These are phyloP conservation scores for Drosophila nr. medialis DNA, from an alignment of 2,888 invertebrate species.

Conservation along the genomic window DNA sequence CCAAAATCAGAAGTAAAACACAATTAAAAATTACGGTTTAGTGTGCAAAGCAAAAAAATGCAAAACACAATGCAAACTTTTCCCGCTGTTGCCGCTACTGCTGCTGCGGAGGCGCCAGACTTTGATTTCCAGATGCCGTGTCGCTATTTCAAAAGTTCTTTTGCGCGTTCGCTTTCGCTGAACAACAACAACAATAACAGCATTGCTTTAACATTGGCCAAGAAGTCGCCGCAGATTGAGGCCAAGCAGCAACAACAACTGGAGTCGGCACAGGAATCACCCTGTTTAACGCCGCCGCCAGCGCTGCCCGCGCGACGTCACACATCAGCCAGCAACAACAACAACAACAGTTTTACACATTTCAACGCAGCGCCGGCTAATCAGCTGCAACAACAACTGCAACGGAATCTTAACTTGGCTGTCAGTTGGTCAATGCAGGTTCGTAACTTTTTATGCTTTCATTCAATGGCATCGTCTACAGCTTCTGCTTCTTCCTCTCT, in stretches of 20 bases:
- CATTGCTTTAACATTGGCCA: conserved; percentile 55
- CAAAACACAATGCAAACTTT: conserved; percentile 57
- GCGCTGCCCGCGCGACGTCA: conserved; percentile 78
- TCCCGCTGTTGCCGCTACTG: conserved; percentile 42
- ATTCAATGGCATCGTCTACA: conserved; percentile 30
- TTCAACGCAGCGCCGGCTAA: conserved; percentile 56
- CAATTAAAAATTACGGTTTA: conserved; percentile 32
- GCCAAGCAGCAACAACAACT: conserved; percentile 43
- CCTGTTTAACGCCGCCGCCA: conserved; percentile 69
- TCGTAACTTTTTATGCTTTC: conserved; percentile 36
- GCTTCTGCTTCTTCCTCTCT: background rate
- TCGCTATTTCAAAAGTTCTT: conserved; percentile 86
- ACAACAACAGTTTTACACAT: conserved; percentile 56
- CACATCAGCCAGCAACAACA: conserved; percentile 48
- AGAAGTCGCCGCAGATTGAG: conserved; percentile 64
- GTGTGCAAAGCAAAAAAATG: conserved; percentile 32
- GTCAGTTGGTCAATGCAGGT: conserved; percentile 65
- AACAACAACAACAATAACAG: conserved; percentile 70
- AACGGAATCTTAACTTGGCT: conserved; percentile 58
- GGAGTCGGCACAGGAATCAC: conserved; percentile 30
- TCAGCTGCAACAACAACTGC: conserved; percentile 53
- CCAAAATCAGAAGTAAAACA: conserved; percentile 10
- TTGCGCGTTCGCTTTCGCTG: conserved; percentile 86
- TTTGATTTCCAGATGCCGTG: conserved; percentile 84
- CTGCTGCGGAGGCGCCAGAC: conserved; percentile 69